Conservation (phyloP, 1,140 invertebrate species). For the Doryteuthis pealeii region DNA sequence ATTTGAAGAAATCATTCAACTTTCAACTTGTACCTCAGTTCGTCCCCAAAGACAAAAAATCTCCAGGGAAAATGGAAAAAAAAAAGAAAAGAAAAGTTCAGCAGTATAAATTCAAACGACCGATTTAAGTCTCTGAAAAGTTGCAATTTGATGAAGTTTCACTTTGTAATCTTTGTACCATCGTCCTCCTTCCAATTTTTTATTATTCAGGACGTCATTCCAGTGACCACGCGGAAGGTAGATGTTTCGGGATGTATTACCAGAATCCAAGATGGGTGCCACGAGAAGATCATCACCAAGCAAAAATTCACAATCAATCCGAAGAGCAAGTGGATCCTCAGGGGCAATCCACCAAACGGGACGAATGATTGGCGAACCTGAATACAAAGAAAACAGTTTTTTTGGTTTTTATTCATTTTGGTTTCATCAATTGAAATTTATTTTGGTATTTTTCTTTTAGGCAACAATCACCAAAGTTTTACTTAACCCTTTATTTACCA, state of each 20-base stretch:
- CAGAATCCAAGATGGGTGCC: constrained; percentile 76
- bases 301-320: constrained; percentile 80
- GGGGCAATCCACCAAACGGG: constrained; percentile 93
- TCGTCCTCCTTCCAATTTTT: constrained; percentile 30
- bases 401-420: not conserved
- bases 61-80: too few species aligned
- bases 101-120: too few species aligned
- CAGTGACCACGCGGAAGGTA: constrained; percentile 62
- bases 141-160: constrained; percentile 35
- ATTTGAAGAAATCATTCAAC: too few species aligned
- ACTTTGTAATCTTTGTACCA: constrained; percentile 38
- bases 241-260: constrained; percentile 68
- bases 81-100: too few species aligned
- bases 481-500: too few species aligned
- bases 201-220: constrained; percentile 30
- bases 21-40: too few species aligned
- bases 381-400: constrained; percentile 13
- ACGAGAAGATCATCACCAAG: constrained; percentile 80
- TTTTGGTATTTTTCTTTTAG: not conserved
- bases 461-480: not conserved
- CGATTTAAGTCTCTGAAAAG: constrained; percentile 18
- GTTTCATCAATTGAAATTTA: not conserved
- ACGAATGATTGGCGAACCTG: constrained; percentile 65
- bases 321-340: constrained; percentile 75
- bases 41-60: too few species aligned